Conservation (phyloP, 2,113 vertebrate genomes). For the Hyaena hyaena region DNA sequence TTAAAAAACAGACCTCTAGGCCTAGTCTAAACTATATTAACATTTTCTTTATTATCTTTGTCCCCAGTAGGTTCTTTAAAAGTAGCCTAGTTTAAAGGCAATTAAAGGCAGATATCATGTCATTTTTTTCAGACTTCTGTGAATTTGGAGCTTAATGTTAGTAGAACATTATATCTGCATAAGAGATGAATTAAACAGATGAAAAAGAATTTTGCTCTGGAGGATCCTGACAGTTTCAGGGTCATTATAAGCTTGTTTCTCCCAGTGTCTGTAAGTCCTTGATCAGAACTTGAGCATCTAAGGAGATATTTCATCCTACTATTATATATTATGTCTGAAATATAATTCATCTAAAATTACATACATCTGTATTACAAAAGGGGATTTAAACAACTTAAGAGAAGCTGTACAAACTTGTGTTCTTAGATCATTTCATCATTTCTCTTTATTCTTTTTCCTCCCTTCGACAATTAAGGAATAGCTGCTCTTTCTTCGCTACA, state of each 20-base stretch:
- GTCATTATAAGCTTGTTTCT: not conserved
- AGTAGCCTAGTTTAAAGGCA: slow-evolving; percentile 30
- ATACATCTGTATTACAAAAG: not conserved
- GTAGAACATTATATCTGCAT: not conserved
- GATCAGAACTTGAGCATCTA: not conserved
- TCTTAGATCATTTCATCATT: not conserved
- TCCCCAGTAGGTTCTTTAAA: not conserved
- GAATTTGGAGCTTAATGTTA: slow-evolving; percentile 50
- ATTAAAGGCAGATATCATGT: slow-evolving; percentile 15
- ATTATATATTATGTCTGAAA: not conserved
- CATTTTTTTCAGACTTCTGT: not conserved
- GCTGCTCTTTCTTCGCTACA: too few relatives aligned
- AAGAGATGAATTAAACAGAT: not conserved
- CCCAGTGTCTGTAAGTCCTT: not conserved
- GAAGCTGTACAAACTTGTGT: not conserved
- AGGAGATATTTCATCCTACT: not conserved
- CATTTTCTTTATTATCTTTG: slow-evolving; percentile 54
- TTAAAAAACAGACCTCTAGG: not conserved
- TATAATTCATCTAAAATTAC: not conserved
- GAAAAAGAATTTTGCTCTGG: not conserved
- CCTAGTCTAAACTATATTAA: slow-evolving; percentile 23
- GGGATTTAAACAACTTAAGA: not conserved
- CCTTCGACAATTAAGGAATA: not conserved
- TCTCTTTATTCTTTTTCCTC: slow-evolving; percentile 3
- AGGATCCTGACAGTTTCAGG: not conserved